Evolutionary conservation across 2,113 vertebrate species (phyloP).

Genomic region (Lontra canadensis): DNA sequence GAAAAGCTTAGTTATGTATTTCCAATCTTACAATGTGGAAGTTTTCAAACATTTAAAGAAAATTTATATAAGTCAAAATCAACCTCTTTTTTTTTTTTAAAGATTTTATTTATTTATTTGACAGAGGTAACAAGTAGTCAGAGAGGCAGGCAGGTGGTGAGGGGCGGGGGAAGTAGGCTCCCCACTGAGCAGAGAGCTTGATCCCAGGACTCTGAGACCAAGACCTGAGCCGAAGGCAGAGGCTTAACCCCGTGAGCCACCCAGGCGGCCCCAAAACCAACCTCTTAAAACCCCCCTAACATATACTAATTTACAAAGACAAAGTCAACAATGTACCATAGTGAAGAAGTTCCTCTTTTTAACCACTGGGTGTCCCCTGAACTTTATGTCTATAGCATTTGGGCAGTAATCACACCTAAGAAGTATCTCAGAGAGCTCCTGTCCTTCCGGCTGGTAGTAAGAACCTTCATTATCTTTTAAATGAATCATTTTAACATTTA

Average conservation of each 20-base stretch:
- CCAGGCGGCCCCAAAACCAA: too few species aligned
- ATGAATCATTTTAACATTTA: background rate
- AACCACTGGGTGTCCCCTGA: constrained; percentile 57
- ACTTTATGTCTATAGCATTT: background rate
- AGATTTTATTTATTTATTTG: too few species aligned
- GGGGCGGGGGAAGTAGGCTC: too few species aligned
- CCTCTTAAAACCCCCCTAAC: background rate
- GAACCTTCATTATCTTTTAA: background rate
- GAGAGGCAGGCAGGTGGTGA: too few species aligned
- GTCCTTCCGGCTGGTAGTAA: background rate
- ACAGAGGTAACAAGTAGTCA: too few species aligned
- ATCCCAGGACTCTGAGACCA: too few species aligned
- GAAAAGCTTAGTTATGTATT: background rate
- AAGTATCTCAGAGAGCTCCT: background rate
- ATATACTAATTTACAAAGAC: background rate
- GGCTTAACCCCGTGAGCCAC: too few species aligned
- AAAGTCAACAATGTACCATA: background rate
- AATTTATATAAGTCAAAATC: background rate
- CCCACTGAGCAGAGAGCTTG: too few species aligned
- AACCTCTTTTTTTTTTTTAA: background rate
- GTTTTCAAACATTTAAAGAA: constrained; percentile 36
- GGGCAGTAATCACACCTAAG: background rate
- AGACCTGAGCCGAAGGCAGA: too few species aligned
- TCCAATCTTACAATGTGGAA: background rate
- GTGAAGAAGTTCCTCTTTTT: background rate